Base-by-base conservation (phyloP, 2,797 vertebrate species). In the Nasua narica region DNA sequence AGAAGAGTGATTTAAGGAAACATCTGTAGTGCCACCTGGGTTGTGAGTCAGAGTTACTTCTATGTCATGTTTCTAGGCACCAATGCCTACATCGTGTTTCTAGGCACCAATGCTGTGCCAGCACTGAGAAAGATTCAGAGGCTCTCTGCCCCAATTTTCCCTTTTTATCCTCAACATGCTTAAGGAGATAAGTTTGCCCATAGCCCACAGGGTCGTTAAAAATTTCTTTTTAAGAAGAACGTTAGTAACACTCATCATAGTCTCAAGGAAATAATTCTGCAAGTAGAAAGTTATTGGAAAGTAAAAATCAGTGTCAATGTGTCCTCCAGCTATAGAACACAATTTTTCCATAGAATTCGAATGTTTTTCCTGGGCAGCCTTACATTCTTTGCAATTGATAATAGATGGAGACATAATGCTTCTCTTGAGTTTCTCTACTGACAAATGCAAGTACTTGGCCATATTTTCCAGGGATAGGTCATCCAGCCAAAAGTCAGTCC, bases 401-500 rank as follows among this genome's bases (percentile, higher is more conserved):
- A 16, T 76, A 96, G n/a, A 60, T 29, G 29, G 19, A 69, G 98
- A 98, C 13, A 54, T 87, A 27, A 98, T 77, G 78, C 86, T 91
- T 14, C 50, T 35, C 35, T 91, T 96, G 77, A 98, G 91, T 1
- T 97, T 94, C 19, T 97, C 69, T 27, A 98, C 67, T 3, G 97
- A 82, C 25, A 97, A 87, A 1, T 91, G 87, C 35, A 94, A 92
- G 29, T 74, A 96, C 14, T 90, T 74, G 50, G 98, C 96, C 5
- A 98, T 93, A 19, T 60, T 96, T 74, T 96, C 74, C 67, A 98
- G 87, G 0, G 98, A 98, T 2, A 40, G 15, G 3, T 98, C 97
- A 95, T 98, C 98, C 32, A 98, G 78, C 56, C 98, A 96, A 50
- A 98, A 98, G 43, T 93, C 83, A 48, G 76, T 52, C 40, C 95